Base-by-base conservation (phyloP, 1,140 invertebrate genomes). In the Lanistes nyassanus region DNA sequence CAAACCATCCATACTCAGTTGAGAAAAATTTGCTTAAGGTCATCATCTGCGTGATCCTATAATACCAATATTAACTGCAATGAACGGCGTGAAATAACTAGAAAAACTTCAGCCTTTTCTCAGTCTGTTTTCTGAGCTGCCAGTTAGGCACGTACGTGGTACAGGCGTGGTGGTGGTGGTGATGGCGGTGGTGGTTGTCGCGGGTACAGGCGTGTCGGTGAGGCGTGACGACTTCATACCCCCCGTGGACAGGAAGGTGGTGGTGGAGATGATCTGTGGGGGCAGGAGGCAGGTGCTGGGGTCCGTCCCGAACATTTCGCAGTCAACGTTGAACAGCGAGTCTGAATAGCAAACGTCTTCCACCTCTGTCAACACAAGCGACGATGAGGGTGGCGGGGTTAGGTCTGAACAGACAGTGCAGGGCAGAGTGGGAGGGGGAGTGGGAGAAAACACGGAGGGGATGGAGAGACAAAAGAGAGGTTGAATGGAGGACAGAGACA, bases 291-390 rank as follows among this genome's bases (percentile, higher is more conserved):
- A 76, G 7, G 37, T 70, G 34, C 29, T 37, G 16, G 26, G 53
- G 58, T 76, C 67, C 9, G 56, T 29, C 21, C 42, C 21, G 47
- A 76, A 71, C 21, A 69, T 60, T 6, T 11, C 13, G 31, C 75
- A 76, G 75, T 76, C 58, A 26, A 64, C 21, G 42, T 60, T 72
- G 13, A 72, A 60, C 23, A n/a, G 9, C 21, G 7, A 53, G 53
- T 11, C 42, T 72, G 69, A 19, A 55, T 72, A 60, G 37, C 69
- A 72, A 3, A 9, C 26, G 16, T 62, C 26, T 26, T 60, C 42
- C 5, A 60, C 36, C 4, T 58, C 69, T 72, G 69, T 69, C 1
- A 16, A 29, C 62, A 26, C 36, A 36, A 29, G 29, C 3, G 62
- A 31, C n/a, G n/a, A 65, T 5, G 36, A 19, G n/a, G n/a, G 31